These are phyloP conservation scores for Catharus bicknelli DNA, from an alignment of 2,113 vertebrate species.

Conservation along the genomic window DNA sequence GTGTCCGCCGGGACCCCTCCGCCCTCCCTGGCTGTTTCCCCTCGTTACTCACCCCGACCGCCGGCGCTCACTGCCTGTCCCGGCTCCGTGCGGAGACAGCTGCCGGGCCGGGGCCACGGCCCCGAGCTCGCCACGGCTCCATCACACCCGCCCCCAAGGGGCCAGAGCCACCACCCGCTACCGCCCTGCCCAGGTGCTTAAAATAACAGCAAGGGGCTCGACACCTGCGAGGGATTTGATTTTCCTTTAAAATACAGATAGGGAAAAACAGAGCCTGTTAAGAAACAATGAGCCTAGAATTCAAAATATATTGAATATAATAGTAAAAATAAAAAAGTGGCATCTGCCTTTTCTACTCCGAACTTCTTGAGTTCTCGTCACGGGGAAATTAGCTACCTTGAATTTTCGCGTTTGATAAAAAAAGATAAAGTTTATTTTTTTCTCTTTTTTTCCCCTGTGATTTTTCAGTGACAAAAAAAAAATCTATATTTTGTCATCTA, in stretches of 20 bases:
- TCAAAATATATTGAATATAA: background rate
- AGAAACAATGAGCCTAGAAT: background rate
- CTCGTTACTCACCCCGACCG: slow-evolving; percentile 76
- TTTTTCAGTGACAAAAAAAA: slow-evolving; percentile 78
- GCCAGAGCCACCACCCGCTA: background rate
- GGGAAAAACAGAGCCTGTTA: background rate
- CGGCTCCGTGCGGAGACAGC: slow-evolving; percentile 73
- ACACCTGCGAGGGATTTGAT: background rate
- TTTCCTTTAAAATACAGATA: slow-evolving; percentile 18
- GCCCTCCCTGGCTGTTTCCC: background rate
- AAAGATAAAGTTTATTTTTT: slow-evolving; percentile 84
- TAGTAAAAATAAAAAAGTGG: background rate
- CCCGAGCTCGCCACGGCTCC: background rate
- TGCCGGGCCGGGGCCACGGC: slow-evolving; percentile 68
- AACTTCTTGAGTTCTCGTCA: background rate
- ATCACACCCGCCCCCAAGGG: background rate
- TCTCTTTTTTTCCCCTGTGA: slow-evolving; percentile 31
- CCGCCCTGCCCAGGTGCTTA: background rate
- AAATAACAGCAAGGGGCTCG: background rate
- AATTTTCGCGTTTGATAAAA: slow-evolving; percentile 76
- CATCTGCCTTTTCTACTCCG: slow-evolving; percentile 3
- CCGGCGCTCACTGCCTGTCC: slow-evolving; percentile 79
- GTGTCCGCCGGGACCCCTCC: background rate
- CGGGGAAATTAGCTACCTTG: slow-evolving; percentile 71
- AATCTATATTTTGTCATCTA: slow-evolving; percentile 78